These are phyloP conservation scores for Melanotaenia maccullochi DNA, from an alignment of 2,797 vertebrate genomes.

Conservation along the genomic window DNA sequence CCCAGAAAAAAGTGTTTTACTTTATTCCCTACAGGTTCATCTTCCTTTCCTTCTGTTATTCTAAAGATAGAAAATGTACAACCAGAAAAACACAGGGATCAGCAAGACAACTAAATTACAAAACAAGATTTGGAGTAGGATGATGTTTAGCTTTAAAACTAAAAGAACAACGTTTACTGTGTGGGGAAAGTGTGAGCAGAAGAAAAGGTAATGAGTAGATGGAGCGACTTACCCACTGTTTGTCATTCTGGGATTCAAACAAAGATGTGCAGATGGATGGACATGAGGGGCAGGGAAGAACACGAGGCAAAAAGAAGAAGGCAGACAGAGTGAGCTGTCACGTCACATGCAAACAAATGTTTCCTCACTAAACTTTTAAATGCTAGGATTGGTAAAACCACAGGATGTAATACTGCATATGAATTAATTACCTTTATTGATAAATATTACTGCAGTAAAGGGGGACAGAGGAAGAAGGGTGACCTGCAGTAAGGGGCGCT, in stretches of 20 bases:
- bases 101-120: too few relatives aligned
- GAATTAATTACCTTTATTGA: neutral
- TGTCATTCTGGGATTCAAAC: conserved; percentile 86
- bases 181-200: conserved; percentile 7
- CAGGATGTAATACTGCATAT: neutral
- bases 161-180: neutral
- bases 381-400: neutral
- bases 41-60: too few relatives aligned
- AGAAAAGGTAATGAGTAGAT: conserved; percentile 6
- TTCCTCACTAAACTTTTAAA: neutral
- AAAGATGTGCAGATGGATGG: conserved; percentile 78
- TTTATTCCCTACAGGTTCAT: too few relatives aligned
- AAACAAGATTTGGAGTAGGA: neutral
- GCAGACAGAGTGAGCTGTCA: conserved; percentile 55
- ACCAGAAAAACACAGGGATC: too few relatives aligned
- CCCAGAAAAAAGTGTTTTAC: too few relatives aligned
- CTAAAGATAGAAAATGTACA: too few relatives aligned
- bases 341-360: neutral
- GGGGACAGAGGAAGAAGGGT: too few relatives aligned
- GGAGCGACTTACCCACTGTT: conserved; percentile 94
- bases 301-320: conserved; percentile 58
- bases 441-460: neutral
- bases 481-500: too few relatives aligned
- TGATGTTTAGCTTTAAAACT: too few relatives aligned
- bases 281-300: conserved; percentile 71